phyloP scores from a whole-genome alignment of 92 coral and sea anemone species.

The Heteractis magnifica region DNA sequence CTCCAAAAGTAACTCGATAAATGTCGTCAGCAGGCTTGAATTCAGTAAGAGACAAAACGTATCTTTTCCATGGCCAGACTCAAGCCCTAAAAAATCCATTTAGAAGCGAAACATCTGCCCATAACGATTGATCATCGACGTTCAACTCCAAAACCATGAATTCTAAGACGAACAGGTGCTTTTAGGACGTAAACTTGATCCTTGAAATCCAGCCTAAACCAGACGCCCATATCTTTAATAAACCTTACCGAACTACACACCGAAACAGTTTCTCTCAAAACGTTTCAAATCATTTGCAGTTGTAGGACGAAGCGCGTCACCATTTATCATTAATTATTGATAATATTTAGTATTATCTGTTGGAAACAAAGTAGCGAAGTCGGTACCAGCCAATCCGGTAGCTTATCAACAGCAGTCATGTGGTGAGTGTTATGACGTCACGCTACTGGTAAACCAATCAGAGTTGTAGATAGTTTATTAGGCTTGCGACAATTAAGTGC shows the following conservation, averaged over 20 bases:
- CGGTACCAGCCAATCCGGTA: slow-evolving; percentile 29
- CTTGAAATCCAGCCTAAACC: neutral
- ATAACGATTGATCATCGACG: neutral
- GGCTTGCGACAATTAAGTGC: neutral
- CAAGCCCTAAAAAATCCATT: slow-evolving; percentile 2
- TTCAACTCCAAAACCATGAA: neutral
- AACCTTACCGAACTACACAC: neutral
- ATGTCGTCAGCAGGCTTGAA: neutral
- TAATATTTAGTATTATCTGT: slow-evolving; percentile 23
- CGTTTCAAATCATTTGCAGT: neutral
- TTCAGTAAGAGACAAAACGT: neutral
- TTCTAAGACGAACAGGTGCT: neutral
- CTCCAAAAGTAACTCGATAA: neutral
- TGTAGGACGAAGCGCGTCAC: neutral
- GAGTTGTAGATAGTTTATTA: neutral
- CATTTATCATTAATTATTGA: slow-evolving; percentile 24
- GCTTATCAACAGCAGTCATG: neutral
- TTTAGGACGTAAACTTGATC: neutral
- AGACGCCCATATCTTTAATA: slow-evolving; percentile 6
- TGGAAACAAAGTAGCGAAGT: slow-evolving; percentile 3
- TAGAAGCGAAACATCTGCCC: neutral
- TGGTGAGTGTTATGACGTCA: slow-evolving; percentile 18
- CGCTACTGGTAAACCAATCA: slow-evolving; percentile 4
- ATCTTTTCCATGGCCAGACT: neutral
- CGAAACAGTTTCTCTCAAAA: neutral